phyloP scores from a whole-genome alignment of 2,888 invertebrate genomes.

The Romanomermis culicivorax region DNA sequence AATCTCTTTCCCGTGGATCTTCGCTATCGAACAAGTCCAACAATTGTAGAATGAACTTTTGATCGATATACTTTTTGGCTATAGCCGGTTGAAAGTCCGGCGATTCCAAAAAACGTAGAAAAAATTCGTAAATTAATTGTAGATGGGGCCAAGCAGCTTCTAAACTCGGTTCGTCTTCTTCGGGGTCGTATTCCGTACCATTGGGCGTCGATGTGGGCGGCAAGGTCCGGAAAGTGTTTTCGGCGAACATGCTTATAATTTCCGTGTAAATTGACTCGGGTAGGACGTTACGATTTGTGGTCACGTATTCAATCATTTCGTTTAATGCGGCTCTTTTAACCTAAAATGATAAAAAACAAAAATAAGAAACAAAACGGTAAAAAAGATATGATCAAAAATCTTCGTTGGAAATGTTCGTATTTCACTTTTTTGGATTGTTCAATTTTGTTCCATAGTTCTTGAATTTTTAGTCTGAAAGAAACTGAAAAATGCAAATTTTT shows the following conservation, averaged over 20 bases:
- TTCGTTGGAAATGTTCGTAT: too few relatives aligned
- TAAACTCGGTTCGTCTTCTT: conserved; percentile 81
- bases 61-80: conserved; percentile 79
- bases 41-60: conserved; percentile 76
- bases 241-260: conserved; percentile 85
- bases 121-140: conserved; percentile 51
- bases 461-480: too few relatives aligned
- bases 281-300: conserved; percentile 50
- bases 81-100: conserved; percentile 74
- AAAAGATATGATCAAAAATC: too few relatives aligned
- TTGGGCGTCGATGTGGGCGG: conserved; percentile 56
- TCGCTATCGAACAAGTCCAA: conserved; percentile 89
- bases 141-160: conserved; percentile 87
- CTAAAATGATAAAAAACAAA: conserved; percentile 10
- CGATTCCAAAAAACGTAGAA: conserved; percentile 57
- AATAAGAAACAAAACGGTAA: background rate
- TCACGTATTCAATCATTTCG: conserved; percentile 89
- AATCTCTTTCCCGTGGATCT: conserved; percentile 84
- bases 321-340: conserved; percentile 83
- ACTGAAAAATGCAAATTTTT: too few relatives aligned
- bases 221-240: conserved; percentile 64
- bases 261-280: conserved; percentile 92
- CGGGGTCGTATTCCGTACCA: conserved; percentile 70
- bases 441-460: too few relatives aligned
- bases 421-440: too few relatives aligned